A percentile compares a stretch with the other conserved stretches of the same genome.
Evolutionary conservation across 1,140 invertebrate genomes (phyloP).

Genomic region (Drosophila pseudoananassae): DNA sequence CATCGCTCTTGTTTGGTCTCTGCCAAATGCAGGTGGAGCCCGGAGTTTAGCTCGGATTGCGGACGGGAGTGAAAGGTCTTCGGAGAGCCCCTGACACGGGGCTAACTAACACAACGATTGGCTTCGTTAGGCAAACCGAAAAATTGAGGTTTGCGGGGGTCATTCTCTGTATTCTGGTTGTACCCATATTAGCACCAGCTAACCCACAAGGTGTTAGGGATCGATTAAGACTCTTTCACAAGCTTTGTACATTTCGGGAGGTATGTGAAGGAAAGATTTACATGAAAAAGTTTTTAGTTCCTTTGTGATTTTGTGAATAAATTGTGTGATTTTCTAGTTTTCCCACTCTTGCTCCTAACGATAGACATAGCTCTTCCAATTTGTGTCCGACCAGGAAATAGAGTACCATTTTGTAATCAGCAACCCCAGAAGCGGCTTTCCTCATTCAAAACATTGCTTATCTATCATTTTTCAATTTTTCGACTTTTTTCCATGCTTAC

Average conservation of each 20-base stretch:
- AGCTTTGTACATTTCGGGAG: background rate
- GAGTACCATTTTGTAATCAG: too few relatives aligned
- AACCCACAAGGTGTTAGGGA: slow-evolving; percentile 10
- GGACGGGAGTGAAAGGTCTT: slow-evolving; percentile 30
- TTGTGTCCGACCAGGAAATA: too few relatives aligned
- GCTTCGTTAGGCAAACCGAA: slow-evolving; percentile 60
- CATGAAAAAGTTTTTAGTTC: too few relatives aligned
- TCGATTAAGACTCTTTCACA: background rate
- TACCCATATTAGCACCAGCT: slow-evolving; percentile 31
- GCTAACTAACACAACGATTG: slow-evolving; percentile 55
- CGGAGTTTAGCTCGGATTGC: slow-evolving; percentile 27
- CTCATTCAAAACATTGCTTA: too few relatives aligned
- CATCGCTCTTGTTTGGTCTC: slow-evolving; percentile 29
- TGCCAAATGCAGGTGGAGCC: slow-evolving; percentile 27
- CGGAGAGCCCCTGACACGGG: slow-evolving; percentile 36
- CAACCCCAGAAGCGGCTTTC: too few relatives aligned
- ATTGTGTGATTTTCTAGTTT: too few relatives aligned
- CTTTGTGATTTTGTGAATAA: too few relatives aligned
- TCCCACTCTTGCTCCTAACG: too few relatives aligned
- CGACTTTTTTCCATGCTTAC: too few relatives aligned
- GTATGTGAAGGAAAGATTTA: background rate
- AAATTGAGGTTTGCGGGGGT: slow-evolving; percentile 44
- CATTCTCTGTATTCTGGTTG: slow-evolving; percentile 8
- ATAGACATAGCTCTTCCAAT: too few relatives aligned
- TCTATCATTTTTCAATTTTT: too few relatives aligned